These are phyloP conservation scores for Pluvianellus socialis DNA, from an alignment of 2,113 vertebrate species.

Conservation along the genomic window DNA sequence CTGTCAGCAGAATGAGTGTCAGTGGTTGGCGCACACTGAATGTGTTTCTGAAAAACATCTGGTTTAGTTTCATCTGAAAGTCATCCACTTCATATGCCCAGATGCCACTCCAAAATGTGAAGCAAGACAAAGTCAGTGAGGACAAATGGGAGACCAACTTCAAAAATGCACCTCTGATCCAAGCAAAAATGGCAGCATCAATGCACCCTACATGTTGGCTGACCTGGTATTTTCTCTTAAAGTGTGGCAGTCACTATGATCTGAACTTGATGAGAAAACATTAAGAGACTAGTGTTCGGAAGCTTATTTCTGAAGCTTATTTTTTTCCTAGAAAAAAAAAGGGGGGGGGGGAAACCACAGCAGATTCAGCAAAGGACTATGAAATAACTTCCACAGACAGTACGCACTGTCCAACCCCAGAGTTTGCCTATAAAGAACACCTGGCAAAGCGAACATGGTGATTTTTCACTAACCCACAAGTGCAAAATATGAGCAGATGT, in stretches of 20 bases:
- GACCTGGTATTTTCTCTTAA: neutral
- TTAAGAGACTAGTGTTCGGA: neutral
- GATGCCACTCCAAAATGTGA: neutral
- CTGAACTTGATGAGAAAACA: neutral
- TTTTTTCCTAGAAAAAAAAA: neutral
- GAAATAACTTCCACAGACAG: neutral
- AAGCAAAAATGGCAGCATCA: neutral
- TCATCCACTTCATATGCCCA: neutral
- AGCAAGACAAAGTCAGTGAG: neutral
- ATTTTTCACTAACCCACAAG: neutral
- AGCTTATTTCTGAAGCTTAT: neutral
- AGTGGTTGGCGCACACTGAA: neutral
- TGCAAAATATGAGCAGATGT: neutral
- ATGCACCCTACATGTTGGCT: neutral
- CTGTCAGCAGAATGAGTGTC: neutral
- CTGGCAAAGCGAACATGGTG: neutral
- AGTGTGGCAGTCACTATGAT: neutral
- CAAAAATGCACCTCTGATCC: neutral
- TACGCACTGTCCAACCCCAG: accelerated
- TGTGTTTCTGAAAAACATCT: neutral
- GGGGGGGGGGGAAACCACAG: neutral
- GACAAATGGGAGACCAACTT: neutral
- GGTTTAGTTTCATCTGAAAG: neutral
- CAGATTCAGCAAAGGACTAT: neutral
- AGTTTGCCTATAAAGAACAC: neutral